These are phyloP conservation scores for Ailuropoda melanoleuca DNA, from an alignment of 2,113 vertebrate genomes.

Conservation along the genomic window DNA sequence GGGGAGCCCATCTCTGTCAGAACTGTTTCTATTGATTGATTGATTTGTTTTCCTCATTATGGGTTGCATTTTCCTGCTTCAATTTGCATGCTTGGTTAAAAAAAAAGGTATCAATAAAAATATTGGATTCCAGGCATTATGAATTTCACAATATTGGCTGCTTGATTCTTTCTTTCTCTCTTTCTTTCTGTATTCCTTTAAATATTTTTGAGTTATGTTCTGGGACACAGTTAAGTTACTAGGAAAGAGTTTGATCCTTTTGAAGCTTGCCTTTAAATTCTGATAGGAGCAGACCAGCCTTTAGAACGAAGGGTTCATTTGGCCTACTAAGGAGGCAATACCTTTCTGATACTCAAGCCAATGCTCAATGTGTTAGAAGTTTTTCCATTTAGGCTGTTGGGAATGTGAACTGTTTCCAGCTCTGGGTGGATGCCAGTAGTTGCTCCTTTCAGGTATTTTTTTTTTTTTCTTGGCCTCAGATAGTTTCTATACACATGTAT, in stretches of 20 bases:
- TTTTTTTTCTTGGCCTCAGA: neutral
- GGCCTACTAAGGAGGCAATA: neutral
- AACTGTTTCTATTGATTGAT: slow-evolving; percentile 9
- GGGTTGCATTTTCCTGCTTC: slow-evolving; percentile 3
- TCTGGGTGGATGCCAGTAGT: neutral
- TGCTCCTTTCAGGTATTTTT: neutral
- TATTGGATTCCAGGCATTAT: neutral
- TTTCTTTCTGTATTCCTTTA: neutral
- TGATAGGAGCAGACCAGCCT: neutral
- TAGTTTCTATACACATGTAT: neutral
- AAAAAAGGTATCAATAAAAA: neutral
- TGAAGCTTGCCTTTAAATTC: neutral
- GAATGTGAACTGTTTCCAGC: neutral
- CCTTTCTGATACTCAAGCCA: neutral
- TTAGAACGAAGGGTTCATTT: neutral
- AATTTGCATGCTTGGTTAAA: neutral
- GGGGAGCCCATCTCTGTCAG: neutral
- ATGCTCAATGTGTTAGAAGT: neutral
- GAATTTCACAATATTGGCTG: slow-evolving; percentile 36
- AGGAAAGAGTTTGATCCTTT: slow-evolving; percentile 18
- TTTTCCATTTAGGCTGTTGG: neutral
- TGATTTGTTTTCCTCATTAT: neutral
- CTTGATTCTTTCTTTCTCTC: neutral
- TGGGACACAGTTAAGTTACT: neutral
- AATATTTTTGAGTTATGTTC: slow-evolving; percentile 37